A percentile compares a stretch with the other conserved stretches of the same genome.
Conservation (phyloP, 92 coral and sea anemone genomes). For the Actinostola sp. region DNA sequence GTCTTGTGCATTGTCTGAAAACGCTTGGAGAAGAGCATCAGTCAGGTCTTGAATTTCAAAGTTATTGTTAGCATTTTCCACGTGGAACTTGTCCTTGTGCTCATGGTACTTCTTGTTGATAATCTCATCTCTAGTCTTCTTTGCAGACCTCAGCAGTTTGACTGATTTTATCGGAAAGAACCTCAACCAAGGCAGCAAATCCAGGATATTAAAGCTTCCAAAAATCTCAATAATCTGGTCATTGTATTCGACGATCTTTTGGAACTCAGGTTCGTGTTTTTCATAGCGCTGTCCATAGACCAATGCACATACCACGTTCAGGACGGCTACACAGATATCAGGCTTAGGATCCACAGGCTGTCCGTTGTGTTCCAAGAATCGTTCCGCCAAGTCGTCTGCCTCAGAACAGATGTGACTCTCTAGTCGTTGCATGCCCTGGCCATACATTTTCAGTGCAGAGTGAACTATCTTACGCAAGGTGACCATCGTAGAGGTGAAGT, state of each 20-base stretch:
- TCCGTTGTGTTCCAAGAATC: conserved; percentile 56
- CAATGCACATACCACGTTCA: conserved; percentile 74
- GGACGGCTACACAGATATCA: conserved; percentile 55
- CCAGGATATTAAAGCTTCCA: conserved; percentile 68
- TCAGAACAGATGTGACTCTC: conserved; percentile 63
- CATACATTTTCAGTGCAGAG: conserved; percentile 79
- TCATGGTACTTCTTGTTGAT: conserved; percentile 61
- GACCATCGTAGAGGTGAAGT: conserved; percentile 70
- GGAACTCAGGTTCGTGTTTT: conserved; percentile 73
- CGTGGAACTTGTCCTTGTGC: conserved; percentile 61
- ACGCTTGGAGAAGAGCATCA: conserved; percentile 70
- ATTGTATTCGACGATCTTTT: conserved; percentile 66
- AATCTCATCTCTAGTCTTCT: conserved; percentile 67
- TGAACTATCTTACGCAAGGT: conserved; percentile 68
- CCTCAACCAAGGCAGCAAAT: conserved; percentile 71
- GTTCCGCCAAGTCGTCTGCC: conserved; percentile 44
- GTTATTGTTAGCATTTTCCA: conserved; percentile 68
- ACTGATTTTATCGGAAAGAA: conserved; percentile 53
- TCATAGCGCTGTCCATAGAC: conserved; percentile 79
- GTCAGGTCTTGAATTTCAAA: conserved; percentile 67
- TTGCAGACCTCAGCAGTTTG: conserved; percentile 53
- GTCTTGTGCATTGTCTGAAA: conserved; percentile 46
- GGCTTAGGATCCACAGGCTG: conserved; percentile 66
- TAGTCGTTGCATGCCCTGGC: conserved; percentile 48
- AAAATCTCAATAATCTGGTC: conserved; percentile 65